These are phyloP conservation scores for Liolophura sinensis DNA, from an alignment of 1,140 invertebrate genomes.

Conservation along the genomic window DNA sequence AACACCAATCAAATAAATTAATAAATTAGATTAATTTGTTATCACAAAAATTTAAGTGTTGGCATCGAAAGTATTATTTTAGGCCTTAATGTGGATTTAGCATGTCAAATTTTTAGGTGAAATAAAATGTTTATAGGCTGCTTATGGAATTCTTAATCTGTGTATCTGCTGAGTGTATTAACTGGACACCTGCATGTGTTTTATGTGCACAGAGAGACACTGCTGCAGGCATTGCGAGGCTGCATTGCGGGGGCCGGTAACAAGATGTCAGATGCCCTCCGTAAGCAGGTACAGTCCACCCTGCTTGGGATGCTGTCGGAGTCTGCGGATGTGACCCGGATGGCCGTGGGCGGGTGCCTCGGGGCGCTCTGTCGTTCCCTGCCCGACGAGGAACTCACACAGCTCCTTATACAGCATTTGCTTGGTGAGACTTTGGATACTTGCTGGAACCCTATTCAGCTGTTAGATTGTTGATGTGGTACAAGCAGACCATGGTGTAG, in stretches of 20 bases:
- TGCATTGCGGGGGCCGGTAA: constrained; percentile 81
- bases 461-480: background rate
- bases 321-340: constrained; percentile 79
- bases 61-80: too few relatives aligned
- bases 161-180: too few relatives aligned
- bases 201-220: constrained; percentile 75
- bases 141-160: too few relatives aligned
- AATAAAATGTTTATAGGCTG: too few relatives aligned
- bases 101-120: too few relatives aligned
- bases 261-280: constrained; percentile 83
- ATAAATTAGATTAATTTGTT: too few relatives aligned
- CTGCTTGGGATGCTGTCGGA: constrained; percentile 71
- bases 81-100: too few relatives aligned
- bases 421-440: constrained; percentile 63
- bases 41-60: too few relatives aligned
- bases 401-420: constrained; percentile 76
- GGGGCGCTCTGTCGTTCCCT: constrained; percentile 83
- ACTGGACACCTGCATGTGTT: too few relatives aligned
- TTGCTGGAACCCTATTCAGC: background rate
- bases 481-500: too few relatives aligned
- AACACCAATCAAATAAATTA: too few relatives aligned
- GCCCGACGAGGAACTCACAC: constrained; percentile 72
- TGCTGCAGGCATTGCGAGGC: constrained; percentile 84
- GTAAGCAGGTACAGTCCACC: constrained; percentile 75
- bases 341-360: constrained; percentile 82